Conservation (phyloP, 2,797 vertebrate species). For the Cryptoprocta ferox region DNA sequence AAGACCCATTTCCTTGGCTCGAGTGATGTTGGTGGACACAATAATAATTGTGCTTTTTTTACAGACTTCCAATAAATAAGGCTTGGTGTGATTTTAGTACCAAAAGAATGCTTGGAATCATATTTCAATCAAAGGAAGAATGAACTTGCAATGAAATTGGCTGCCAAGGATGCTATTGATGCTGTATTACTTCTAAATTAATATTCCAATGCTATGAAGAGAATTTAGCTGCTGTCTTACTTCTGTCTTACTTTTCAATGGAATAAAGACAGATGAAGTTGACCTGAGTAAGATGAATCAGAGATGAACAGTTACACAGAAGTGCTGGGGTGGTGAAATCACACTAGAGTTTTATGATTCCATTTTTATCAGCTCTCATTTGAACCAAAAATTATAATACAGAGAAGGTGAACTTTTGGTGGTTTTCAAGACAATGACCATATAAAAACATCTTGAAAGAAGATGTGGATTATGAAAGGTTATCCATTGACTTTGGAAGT, state of each 20-base stretch:
- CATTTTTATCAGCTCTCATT: neutral
- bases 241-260: neutral
- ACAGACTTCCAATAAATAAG: neutral
- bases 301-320: neutral
- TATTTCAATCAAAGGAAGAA: constrained; percentile 37
- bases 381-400: neutral
- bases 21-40: neutral
- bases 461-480: neutral
- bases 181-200: neutral
- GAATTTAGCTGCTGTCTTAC: neutral
- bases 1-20: neutral
- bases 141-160: neutral
- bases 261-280: neutral
- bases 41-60: neutral
- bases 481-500: neutral
- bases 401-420: neutral
- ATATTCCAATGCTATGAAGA: neutral
- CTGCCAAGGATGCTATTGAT: neutral
- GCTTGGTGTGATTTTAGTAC: neutral
- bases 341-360: neutral
- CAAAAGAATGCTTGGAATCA: neutral
- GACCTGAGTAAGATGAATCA: neutral
- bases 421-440: neutral
- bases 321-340: neutral
- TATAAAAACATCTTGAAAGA: neutral